Evolutionary conservation across 2,888 invertebrate genomes (phyloP).

Genomic region (Conops quadrifasciatus): DNA sequence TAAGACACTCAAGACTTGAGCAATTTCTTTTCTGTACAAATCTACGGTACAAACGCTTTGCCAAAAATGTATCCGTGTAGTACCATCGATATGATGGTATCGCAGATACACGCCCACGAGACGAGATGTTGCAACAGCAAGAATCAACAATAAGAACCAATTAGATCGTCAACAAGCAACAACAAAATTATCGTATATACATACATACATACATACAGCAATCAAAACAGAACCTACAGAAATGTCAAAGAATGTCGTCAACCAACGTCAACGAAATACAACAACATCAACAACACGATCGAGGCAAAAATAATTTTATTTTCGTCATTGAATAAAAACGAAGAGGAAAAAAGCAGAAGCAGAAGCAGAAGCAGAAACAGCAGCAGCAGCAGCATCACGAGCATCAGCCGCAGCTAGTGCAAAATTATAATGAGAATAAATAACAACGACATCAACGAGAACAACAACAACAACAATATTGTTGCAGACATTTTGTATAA

Average conservation of each 20-base stretch:
- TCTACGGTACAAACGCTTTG: background rate
- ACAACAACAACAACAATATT: background rate
- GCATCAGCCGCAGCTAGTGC: background rate
- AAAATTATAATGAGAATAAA: background rate
- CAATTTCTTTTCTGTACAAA: background rate
- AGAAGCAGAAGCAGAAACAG: background rate
- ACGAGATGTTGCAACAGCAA: background rate
- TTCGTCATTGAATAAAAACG: background rate
- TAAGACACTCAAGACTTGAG: background rate
- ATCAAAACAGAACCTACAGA: too few relatives aligned
- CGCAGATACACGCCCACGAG: slow-evolving; percentile 6
- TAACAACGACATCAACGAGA: background rate
- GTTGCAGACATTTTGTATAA: slow-evolving; percentile 10
- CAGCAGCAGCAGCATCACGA: background rate
- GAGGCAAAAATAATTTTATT: too few relatives aligned
- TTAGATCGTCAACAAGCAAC: background rate
- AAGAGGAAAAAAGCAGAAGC: background rate
- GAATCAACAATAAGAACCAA: background rate
- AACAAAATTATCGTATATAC: too few relatives aligned
- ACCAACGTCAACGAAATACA: background rate
- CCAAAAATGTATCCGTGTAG: background rate
- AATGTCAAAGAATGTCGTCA: background rate
- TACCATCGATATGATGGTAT: too few relatives aligned
- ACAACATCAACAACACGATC: background rate
- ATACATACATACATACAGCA: too few relatives aligned